phyloP scores from a whole-genome alignment of 2,797 vertebrate species.

The Pangasius djambal region DNA sequence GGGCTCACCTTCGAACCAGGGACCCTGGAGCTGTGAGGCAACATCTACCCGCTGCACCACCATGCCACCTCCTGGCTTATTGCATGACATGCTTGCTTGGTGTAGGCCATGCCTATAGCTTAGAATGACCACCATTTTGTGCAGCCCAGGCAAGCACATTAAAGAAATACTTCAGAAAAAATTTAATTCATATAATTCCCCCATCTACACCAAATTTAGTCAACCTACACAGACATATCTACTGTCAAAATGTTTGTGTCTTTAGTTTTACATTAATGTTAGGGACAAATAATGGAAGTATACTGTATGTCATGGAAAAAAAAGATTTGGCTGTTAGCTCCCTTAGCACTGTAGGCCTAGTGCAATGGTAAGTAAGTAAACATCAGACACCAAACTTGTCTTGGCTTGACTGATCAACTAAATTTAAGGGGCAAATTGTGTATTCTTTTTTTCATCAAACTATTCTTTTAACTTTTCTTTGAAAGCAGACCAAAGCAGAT shows the following conservation, averaged over 20 bases:
- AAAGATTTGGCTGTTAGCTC: neutral
- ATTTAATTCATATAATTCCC: neutral
- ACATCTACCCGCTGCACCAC: neutral
- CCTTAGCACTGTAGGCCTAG: neutral
- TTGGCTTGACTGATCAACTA: neutral
- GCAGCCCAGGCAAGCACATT: neutral
- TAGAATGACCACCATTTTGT: neutral
- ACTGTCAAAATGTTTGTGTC: neutral
- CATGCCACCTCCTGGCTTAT: neutral
- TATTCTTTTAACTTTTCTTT: neutral
- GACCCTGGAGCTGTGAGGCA: neutral
- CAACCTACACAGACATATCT: neutral
- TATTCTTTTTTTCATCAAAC: no score
- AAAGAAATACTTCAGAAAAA: neutral
- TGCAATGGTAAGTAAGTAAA: slow-evolving; percentile 2
- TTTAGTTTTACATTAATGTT: neutral
- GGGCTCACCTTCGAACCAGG: neutral
- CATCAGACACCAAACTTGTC: neutral
- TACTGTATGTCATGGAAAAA: neutral
- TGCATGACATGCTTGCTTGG: neutral
- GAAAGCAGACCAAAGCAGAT: no score
- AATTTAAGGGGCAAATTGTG: neutral
- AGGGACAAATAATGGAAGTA: neutral
- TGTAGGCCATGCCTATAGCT: neutral
- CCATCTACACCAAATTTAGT: neutral